Evolutionary conservation across 2,888 invertebrate genomes (phyloP), one percentile per base, ranked within the genome.

Genomic region (Endomychus coccineus): DNA sequence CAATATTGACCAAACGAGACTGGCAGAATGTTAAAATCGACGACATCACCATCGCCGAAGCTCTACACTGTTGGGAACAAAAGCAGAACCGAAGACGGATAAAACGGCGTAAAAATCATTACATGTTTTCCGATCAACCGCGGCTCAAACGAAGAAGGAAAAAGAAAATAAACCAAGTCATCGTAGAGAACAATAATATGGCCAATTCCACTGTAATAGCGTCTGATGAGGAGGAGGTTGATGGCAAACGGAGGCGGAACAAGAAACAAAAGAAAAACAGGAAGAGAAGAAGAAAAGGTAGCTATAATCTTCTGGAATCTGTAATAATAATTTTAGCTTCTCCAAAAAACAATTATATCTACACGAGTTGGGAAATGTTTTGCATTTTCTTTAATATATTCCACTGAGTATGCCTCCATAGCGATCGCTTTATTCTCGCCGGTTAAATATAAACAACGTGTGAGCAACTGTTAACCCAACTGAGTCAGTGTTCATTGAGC

Each of bases 31-130:
- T 94, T 13, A 83, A 83, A 59, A 64, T 66, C 38, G 86, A 89
- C 46, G 86, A 85, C 25, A 78, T 90, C 27, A 80, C 87, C 9
- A 67, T 94, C 40, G 84, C 90, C 0, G 78, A 85, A 43, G 91
- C 92, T 2, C 68, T 94, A 15, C 76, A 81, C 36, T 92, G 92
- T 62, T 94, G 94, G 94, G 91, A 91, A 61, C 74, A 75, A 48
- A 61, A 60, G 35, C 52, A 70, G 1, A 62, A 69, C 21, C 58
- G 62, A 24, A 58, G 59, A 38, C 63, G 56, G 27, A 39, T 44
- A 33, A 45, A 46, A 13, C 43, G 36, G 55, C 28, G 50, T 54
- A 35, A 49, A 44, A 53, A 45, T 42, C 45, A 52, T 5, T 13
- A n/a, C 4, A 25, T 36, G 32, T 25, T 17, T 3, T 34, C 33